Evolutionary conservation across 2,113 vertebrate species (phyloP).

Genomic region (Patagioenas fasciata): DNA sequence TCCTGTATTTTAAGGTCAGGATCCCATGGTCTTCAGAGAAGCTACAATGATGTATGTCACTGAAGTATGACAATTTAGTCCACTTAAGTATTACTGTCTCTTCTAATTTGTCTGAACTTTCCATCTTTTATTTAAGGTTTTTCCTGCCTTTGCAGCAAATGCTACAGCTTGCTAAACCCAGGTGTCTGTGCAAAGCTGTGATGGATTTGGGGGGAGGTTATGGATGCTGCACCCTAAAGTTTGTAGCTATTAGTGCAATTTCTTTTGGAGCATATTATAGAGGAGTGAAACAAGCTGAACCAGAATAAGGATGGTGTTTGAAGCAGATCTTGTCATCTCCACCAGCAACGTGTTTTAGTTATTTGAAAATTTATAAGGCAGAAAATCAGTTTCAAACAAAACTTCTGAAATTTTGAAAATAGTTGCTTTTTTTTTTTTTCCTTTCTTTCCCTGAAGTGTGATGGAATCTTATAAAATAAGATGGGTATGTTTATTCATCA

Average conservation of each 20-base stretch:
- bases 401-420: background rate
- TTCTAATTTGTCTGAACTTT: background rate
- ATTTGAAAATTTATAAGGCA: background rate
- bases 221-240: background rate
- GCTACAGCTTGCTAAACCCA: background rate
- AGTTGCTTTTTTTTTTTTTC: background rate
- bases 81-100: background rate
- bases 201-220: background rate
- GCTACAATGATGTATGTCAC: background rate
- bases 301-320: background rate
- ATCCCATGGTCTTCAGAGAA: conserved; percentile 1
- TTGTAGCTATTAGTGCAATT: background rate
- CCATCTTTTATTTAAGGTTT: background rate
- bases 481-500: background rate
- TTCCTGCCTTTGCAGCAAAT: background rate
- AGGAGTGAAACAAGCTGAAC: background rate
- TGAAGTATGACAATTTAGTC: background rate
- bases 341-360: background rate
- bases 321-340: background rate
- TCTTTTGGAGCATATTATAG: background rate
- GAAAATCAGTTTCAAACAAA: background rate
- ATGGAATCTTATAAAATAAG: background rate
- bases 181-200: background rate
- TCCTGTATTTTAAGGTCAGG: conserved; percentile 1
- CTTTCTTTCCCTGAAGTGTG: background rate